Evolutionary conservation across 2,797 vertebrate species (phyloP).

Genomic region (Pyrrhura leucotis): DNA sequence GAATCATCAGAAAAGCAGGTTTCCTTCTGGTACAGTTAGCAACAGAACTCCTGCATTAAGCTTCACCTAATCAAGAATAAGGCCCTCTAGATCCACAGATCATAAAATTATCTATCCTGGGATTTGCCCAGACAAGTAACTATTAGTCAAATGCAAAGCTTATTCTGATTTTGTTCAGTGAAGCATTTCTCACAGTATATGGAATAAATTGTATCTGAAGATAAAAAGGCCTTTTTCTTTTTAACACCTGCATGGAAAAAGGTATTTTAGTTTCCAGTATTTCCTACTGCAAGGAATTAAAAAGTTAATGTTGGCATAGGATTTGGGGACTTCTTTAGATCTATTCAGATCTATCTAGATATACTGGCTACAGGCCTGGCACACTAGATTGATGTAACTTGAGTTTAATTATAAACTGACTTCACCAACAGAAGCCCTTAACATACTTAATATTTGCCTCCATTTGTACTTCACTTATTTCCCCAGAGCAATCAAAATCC

Average conservation of each 20-base stretch:
- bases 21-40: background rate
- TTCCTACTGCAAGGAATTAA: background rate
- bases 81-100: conserved; percentile 31
- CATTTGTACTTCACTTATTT: background rate
- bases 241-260: background rate
- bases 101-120: conserved; percentile 25
- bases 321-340: background rate
- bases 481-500: background rate
- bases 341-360: background rate
- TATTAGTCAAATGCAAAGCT: conserved; percentile 48
- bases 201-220: background rate
- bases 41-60: background rate
- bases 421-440: background rate
- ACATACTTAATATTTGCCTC: background rate
- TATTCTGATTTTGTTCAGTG: conserved; percentile 7
- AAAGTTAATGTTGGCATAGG: background rate
- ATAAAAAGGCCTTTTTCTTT: background rate
- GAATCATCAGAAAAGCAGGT: conserved; percentile 1
- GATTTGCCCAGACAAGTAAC: conserved; percentile 39
- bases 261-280: background rate
- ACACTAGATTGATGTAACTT: background rate
- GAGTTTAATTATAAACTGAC: background rate
- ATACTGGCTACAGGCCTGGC: background rate
- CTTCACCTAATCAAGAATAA: conserved; percentile 50
- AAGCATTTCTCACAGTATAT: background rate